Conservation (phyloP, 1,140 invertebrate species). For the Eriosoma lanigerum region DNA sequence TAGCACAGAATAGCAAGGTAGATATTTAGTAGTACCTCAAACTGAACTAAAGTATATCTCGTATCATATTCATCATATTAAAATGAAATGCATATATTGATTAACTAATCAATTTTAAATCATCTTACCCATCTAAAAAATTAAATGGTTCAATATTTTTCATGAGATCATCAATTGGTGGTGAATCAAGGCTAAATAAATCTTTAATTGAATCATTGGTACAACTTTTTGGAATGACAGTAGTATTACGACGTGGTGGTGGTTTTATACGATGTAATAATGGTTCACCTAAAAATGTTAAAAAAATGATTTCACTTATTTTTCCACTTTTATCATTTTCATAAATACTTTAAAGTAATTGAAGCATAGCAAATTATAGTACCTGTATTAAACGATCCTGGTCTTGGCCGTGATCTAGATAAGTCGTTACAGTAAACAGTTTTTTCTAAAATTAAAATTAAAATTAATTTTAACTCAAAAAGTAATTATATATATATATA, state of each 20-base stretch:
- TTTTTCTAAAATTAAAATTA: constrained; percentile 40
- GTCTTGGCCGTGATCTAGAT: constrained; percentile 60
- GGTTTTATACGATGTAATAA: constrained; percentile 53
- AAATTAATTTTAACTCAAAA: background rate
- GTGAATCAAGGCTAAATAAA: constrained; percentile 50
- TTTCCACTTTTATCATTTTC: constrained; percentile 7
- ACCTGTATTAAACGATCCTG: constrained; percentile 60
- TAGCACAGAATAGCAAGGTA: constrained; percentile 32
- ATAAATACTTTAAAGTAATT: background rate
- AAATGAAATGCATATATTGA: background rate
- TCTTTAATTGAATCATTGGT: constrained; percentile 49
- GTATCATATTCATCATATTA: constrained; percentile 35
- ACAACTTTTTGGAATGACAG: constrained; percentile 39
- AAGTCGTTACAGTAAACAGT: constrained; percentile 41
- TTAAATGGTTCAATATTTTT: constrained; percentile 42
- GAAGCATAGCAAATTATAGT: background rate
- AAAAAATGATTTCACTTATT: background rate
- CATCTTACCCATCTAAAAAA: constrained; percentile 33
- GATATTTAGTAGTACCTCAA: background rate
- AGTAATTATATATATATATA: background rate
- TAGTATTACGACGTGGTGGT: constrained; percentile 50
- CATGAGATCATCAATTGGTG: constrained; percentile 48
- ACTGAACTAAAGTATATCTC: constrained; percentile 15
- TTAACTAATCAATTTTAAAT: background rate
- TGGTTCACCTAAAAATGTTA: constrained; percentile 52